A percentile compares a stretch with the other conserved stretches of the same genome.
These are phyloP conservation scores for Coenobita brevimanus DNA, from an alignment of 1,140 invertebrate species.

Conservation along the genomic window DNA sequence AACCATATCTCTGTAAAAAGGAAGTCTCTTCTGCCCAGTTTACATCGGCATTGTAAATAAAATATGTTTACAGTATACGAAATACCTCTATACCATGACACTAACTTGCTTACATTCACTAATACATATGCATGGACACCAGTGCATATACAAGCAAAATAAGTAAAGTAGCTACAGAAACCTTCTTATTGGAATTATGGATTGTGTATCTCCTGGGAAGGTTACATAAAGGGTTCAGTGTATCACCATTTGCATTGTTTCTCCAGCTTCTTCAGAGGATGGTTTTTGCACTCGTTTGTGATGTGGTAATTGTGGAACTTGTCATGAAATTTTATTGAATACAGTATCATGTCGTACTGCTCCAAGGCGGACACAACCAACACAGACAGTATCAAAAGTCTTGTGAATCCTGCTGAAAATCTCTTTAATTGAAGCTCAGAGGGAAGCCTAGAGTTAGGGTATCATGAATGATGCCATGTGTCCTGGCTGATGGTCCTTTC, in stretches of 20 bases:
- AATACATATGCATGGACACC: neutral
- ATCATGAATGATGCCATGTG: slow-evolving; percentile 64
- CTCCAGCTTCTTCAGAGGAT: no score
- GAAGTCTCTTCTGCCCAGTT: neutral
- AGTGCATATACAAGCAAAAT: no score
- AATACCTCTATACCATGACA: neutral
- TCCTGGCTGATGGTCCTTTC: slow-evolving; percentile 69
- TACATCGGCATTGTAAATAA: neutral
- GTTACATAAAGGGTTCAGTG: no score
- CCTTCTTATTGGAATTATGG: no score
- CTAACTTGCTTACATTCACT: neutral
- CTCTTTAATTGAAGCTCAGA: slow-evolving; percentile 16
- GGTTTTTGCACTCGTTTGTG: neutral
- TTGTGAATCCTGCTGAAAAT: slow-evolving; percentile 51
- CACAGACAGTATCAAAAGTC: slow-evolving; percentile 43
- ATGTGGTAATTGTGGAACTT: slow-evolving; percentile 20
- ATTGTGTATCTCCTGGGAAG: no score
- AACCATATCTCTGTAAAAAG: slow-evolving; percentile 1
- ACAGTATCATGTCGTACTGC: slow-evolving; percentile 21
- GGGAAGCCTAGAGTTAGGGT: slow-evolving; percentile 62
- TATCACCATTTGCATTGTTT: no score
- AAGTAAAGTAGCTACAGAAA: no score
- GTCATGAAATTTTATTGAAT: slow-evolving; percentile 3
- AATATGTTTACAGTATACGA: neutral
- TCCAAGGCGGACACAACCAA: slow-evolving; percentile 23